A percentile compares a stretch with the other conserved stretches of the same genome.
phyloP scores from a whole-genome alignment of 2,888 invertebrate genomes.

The Orthosia gothica region DNA sequence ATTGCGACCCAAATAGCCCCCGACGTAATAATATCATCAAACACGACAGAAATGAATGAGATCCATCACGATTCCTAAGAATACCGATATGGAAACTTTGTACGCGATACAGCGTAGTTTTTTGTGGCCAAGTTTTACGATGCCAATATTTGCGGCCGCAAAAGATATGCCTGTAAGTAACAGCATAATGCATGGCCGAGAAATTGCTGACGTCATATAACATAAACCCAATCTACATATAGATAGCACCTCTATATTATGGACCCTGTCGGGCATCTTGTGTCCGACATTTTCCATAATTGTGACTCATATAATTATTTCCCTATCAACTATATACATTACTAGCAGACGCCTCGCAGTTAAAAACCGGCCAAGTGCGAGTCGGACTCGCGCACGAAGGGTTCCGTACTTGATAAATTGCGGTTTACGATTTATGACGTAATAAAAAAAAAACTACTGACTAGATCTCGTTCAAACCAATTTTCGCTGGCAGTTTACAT shows the following conservation, averaged over 20 bases:
- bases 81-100: constrained; percentile 72
- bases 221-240: constrained; percentile 47
- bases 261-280: too few species aligned
- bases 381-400: too few species aligned
- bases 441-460: too few species aligned
- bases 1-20: constrained; percentile 51
- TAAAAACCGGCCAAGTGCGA: too few species aligned
- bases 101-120: constrained; percentile 75
- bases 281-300: too few species aligned
- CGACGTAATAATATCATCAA: constrained; percentile 66
- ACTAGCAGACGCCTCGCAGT: too few species aligned
- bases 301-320: too few species aligned
- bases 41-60: constrained; percentile 60
- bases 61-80: constrained; percentile 68
- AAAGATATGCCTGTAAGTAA: constrained; percentile 73
- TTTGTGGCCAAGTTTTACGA: constrained; percentile 76
- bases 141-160: constrained; percentile 70
- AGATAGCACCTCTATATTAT: constrained; percentile 11
- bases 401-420: too few species aligned
- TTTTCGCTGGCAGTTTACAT: too few species aligned
- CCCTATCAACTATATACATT: too few species aligned
- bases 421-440: too few species aligned
- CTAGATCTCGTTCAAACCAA: too few species aligned
- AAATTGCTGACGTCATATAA: constrained; percentile 66
- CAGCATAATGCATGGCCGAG: constrained; percentile 65